Evolutionary conservation across 2,797 vertebrate species (phyloP).

Genomic region (Melopsittacus undulatus): DNA sequence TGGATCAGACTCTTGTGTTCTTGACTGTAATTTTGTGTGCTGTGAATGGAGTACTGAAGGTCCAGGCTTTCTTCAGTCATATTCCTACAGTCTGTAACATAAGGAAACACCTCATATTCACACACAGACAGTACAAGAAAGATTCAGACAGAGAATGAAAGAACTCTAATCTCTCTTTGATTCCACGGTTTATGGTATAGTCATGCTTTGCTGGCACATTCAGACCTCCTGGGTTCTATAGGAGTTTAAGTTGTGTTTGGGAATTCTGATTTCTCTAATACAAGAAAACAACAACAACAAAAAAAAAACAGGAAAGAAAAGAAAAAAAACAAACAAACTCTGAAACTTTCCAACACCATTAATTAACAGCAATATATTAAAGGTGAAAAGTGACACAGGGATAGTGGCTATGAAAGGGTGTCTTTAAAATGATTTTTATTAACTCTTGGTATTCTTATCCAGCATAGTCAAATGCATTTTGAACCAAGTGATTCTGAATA

Average conservation of each 20-base stretch:
- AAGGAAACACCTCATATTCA: background rate
- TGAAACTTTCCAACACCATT: rapidly evolving
- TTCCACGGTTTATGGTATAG: background rate
- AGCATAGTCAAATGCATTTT: background rate
- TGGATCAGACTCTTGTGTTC: background rate
- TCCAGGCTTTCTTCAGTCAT: background rate
- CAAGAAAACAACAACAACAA: background rate
- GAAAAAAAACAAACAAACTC: background rate
- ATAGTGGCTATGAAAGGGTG: background rate
- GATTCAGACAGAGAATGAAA: background rate
- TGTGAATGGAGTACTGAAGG: background rate
- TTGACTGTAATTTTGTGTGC: background rate
- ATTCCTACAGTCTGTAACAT: background rate
- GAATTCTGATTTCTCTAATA: background rate
- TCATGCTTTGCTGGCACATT: background rate
- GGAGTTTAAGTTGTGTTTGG: background rate
- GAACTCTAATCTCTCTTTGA: background rate
- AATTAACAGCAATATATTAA: background rate
- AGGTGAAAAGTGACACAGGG: background rate
- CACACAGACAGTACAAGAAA: background rate
- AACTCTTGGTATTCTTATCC: background rate
- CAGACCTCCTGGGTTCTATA: background rate
- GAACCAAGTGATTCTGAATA: background rate
- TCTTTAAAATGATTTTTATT: background rate
- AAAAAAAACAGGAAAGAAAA: background rate